phyloP scores from a whole-genome alignment of 2,797 vertebrate species.

The Austrolebias charrua region DNA sequence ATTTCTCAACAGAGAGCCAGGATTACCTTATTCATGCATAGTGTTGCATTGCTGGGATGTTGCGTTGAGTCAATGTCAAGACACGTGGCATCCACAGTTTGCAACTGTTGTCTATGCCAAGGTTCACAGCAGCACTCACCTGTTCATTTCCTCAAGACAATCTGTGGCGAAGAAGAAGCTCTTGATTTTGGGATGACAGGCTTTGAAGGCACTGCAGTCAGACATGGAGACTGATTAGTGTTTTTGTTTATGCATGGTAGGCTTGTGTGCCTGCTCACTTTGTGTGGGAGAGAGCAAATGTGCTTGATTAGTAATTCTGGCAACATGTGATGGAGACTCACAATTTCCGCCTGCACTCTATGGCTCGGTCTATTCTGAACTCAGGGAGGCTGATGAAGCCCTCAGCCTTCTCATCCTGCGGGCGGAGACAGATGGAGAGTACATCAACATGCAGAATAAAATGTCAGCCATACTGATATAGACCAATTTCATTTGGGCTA shows the following conservation, averaged over 20 bases:
- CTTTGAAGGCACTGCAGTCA: conserved; percentile 88
- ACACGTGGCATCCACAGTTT: conserved; percentile 36
- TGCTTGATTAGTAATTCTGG: conserved; percentile 69
- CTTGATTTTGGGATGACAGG: conserved; percentile 93
- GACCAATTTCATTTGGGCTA: conserved; percentile 38
- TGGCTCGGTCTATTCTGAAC: conserved; percentile 91
- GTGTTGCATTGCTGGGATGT: conserved; percentile 45
- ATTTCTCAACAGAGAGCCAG: conserved; percentile 38
- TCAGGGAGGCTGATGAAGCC: conserved; percentile 91
- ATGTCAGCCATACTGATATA: conserved; percentile 59
- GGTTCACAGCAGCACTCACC: conserved; percentile 74
- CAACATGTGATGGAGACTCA: conserved; percentile 77
- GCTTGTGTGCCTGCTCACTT: conserved; percentile 32
- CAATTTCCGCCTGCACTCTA: conserved; percentile 90
- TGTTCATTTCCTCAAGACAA: conserved; percentile 92
- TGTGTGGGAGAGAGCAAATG: conserved; percentile 48
- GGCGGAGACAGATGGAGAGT: conserved; percentile 67
- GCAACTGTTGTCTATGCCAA: conserved; percentile 30
- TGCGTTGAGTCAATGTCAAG: conserved; percentile 56
- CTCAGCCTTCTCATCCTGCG: conserved; percentile 89
- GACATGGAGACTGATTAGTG: conserved; percentile 55
- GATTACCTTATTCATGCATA: conserved; percentile 62
- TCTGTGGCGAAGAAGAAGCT: conserved; percentile 92
- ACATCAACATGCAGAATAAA: conserved; percentile 55
- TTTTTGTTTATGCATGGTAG: conserved; percentile 14